phyloP scores from a whole-genome alignment of 2,113 vertebrate species.

The Microcebus ravelobensis region DNA sequence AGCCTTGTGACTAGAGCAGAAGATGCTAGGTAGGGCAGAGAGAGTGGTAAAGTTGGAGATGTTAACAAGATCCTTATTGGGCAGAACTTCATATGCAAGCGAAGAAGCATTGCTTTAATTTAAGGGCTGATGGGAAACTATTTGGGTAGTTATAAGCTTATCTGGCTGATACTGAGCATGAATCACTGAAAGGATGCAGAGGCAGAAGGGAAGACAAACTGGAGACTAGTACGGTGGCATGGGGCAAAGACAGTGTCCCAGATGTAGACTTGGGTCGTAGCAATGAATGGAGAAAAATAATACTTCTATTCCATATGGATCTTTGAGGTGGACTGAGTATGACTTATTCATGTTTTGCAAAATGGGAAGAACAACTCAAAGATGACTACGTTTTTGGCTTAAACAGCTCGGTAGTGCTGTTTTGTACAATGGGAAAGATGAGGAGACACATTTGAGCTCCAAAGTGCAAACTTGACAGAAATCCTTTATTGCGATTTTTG shows the following conservation, averaged over 20 bases:
- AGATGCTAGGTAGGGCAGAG: neutral
- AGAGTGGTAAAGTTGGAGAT: neutral
- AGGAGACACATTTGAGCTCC: neutral
- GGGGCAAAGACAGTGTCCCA: neutral
- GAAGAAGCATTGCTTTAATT: neutral
- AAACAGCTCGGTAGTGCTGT: neutral
- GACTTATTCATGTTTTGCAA: neutral
- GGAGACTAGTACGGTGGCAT: neutral
- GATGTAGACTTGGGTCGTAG: neutral
- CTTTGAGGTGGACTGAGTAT: neutral
- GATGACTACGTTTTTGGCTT: neutral
- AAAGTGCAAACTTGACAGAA: neutral
- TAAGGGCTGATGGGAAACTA: neutral
- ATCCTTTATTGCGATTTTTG: neutral
- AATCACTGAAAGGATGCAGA: neutral
- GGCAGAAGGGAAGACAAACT: neutral
- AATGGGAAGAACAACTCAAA: neutral
- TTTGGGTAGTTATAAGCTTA: neutral
- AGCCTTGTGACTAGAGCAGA: neutral
- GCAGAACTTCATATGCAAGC: neutral
- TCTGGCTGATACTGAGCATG: neutral
- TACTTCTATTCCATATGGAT: neutral
- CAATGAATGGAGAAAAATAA: neutral
- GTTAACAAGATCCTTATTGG: neutral
- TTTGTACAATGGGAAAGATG: neutral